phyloP scores from a whole-genome alignment of 2,797 vertebrate genomes.

The Premnoplex brunnescens region DNA sequence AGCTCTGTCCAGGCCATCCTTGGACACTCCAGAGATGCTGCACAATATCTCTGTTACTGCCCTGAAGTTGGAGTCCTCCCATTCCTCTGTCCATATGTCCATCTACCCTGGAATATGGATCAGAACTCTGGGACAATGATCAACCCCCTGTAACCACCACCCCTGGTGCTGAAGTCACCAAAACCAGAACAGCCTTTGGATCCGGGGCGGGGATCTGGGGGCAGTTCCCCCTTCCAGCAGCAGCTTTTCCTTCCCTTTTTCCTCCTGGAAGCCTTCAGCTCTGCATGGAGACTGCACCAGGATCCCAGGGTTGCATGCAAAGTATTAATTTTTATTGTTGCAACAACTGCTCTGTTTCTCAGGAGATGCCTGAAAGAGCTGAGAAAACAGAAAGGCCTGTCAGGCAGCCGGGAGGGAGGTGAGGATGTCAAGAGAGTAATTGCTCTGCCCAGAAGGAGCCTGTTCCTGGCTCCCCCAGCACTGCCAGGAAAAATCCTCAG shows the following conservation, averaged over 20 bases:
- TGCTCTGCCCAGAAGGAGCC: conserved; percentile 64
- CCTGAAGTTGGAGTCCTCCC: fast-evolving
- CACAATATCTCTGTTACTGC: neutral
- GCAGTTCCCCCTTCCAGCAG: neutral
- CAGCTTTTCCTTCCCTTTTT: neutral
- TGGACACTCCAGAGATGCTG: neutral
- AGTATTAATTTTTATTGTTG: conserved; percentile 16
- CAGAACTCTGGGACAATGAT: fast-evolving
- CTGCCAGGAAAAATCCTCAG: conserved; percentile 56
- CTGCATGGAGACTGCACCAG: fast-evolving
- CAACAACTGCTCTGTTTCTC: conserved; percentile 26
- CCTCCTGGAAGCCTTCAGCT: neutral
- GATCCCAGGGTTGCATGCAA: neutral
- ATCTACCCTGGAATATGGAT: fast-evolving
- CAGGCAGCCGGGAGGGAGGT: conserved; percentile 9
- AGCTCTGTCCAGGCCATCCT: neutral
- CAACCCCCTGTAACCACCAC: fast-evolving
- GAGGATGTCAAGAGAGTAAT: conserved; percentile 62
- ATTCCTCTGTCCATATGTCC: neutral
- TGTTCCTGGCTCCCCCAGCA: conserved; percentile 5
- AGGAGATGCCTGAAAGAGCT: conserved; percentile 14
- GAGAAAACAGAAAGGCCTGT: conserved; percentile 38
- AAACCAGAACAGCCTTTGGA: neutral
- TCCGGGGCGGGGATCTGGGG: fast-evolving
- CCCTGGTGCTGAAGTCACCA: too few relatives aligned